phyloP scores from a whole-genome alignment of 2,888 invertebrate genomes.

The Cephus spinipes region DNA sequence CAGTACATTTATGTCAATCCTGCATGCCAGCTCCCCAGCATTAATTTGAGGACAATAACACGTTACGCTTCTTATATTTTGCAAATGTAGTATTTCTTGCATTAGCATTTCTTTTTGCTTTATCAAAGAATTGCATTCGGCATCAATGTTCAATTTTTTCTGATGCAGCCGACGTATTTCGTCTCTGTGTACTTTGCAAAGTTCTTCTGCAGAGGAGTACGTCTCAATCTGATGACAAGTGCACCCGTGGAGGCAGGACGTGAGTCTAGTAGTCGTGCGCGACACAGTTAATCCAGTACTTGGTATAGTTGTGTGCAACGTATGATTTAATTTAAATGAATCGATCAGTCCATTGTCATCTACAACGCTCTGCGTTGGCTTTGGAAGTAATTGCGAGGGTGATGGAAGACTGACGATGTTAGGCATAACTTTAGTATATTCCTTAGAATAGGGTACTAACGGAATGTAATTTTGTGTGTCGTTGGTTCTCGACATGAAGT shows the following conservation, averaged over 20 bases:
- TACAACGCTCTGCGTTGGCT: constrained; percentile 19
- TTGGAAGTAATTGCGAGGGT: constrained; percentile 5
- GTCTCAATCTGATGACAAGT: constrained; percentile 35
- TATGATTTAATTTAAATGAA: constrained; percentile 25
- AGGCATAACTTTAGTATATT: neutral
- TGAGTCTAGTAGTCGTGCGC: constrained; percentile 5
- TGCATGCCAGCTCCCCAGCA: constrained; percentile 21
- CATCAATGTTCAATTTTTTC: constrained; percentile 42
- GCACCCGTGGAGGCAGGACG: constrained; percentile 27
- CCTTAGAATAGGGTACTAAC: neutral
- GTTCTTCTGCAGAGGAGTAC: constrained; percentile 33
- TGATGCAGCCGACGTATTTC: constrained; percentile 39
- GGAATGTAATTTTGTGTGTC: neutral
- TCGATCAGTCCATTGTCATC: constrained; percentile 28
- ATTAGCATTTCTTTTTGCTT: constrained; percentile 49
- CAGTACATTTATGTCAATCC: constrained; percentile 35
- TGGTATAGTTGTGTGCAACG: neutral
- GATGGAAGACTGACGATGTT: constrained; percentile 3
- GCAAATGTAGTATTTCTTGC: constrained; percentile 50
- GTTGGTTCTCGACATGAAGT: neutral
- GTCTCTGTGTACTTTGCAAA: constrained; percentile 32
- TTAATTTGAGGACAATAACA: constrained; percentile 25
- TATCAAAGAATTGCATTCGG: constrained; percentile 39
- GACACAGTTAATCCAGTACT: neutral
- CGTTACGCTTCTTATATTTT: constrained; percentile 34